These are phyloP conservation scores for Idaea dimidiata DNA, from an alignment of 2,888 invertebrate species.

Conservation along the genomic window DNA sequence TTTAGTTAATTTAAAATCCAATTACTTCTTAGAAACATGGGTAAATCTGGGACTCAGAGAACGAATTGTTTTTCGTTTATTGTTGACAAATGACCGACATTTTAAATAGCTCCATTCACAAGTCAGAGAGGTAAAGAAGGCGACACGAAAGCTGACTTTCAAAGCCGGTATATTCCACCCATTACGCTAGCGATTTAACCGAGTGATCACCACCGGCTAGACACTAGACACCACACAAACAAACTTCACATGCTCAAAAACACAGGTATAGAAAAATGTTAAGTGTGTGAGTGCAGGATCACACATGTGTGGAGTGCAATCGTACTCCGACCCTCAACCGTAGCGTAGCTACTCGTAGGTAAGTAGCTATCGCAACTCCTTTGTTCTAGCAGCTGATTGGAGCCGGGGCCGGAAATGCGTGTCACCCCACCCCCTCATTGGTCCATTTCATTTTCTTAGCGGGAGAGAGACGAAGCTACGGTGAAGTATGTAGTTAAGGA, in stretches of 20 bases:
- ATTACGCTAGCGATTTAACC: conserved; percentile 59
- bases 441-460: conserved; percentile 81
- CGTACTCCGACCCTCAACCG: conserved; percentile 63
- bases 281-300: conserved; percentile 47
- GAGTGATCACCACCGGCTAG: conserved; percentile 67
- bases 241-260: conserved; percentile 64
- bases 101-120: conserved; percentile 41
- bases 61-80: conserved; percentile 34
- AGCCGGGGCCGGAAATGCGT: conserved; percentile 81
- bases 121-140: conserved; percentile 48
- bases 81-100: conserved; percentile 15
- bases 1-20: conserved; percentile 47
- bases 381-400: conserved; percentile 83
- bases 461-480: conserved; percentile 75
- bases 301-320: conserved; percentile 60
- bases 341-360: conserved; percentile 76
- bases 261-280: conserved; percentile 60
- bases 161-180: conserved; percentile 63
- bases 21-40: not conserved
- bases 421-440: conserved; percentile 81
- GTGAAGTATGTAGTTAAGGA: conserved; percentile 74
- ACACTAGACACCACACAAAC: conserved; percentile 59
- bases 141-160: conserved; percentile 42
- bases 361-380: conserved; percentile 79
- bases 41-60: conserved; percentile 27